Percentiles rank a stretch among this genome's conserved stretches.
Conservation (phyloP, 1,140 invertebrate genomes). For the Hycleus phaleratus region DNA sequence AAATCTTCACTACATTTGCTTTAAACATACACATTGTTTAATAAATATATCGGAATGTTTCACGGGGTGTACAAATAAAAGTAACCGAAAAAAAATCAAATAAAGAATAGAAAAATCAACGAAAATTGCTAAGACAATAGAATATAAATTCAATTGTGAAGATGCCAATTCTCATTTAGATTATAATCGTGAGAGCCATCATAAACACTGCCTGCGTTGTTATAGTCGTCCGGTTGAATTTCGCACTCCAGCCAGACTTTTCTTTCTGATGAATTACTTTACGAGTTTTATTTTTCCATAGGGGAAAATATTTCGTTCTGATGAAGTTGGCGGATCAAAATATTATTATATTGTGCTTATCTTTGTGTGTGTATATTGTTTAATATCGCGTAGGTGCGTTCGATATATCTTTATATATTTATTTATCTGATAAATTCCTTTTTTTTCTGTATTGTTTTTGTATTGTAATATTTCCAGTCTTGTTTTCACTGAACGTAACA, state of each 20-base stretch:
- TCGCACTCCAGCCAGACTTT: slow-evolving; percentile 8
- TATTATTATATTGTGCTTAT: slow-evolving; percentile 24
- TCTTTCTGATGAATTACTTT: slow-evolving; percentile 27
- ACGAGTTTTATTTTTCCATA: slow-evolving; percentile 26
- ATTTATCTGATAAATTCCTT: too few species aligned
- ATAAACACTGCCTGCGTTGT: slow-evolving; percentile 1
- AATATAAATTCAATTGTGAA: too few species aligned
- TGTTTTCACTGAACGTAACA: too few species aligned
- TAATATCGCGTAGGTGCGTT: too few species aligned
- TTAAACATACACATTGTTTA: background rate
- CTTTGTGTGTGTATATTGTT: background rate
- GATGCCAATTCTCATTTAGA: slow-evolving; percentile 7
- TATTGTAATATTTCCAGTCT: too few species aligned
- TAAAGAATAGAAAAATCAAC: too few species aligned
- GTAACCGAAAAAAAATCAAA: too few species aligned
- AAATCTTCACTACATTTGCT: slow-evolving; percentile 5
- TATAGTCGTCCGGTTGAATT: slow-evolving; percentile 8
- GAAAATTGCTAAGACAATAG: too few species aligned
- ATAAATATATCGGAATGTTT: too few species aligned
- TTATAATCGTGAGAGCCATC: slow-evolving; percentile 9
- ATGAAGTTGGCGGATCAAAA: slow-evolving; percentile 26
- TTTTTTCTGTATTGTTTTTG: too few species aligned
- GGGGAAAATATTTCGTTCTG: slow-evolving; percentile 25
- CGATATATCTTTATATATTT: too few species aligned
- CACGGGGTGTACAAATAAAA: too few species aligned